These are phyloP conservation scores for Malacoctenus gilli DNA, from an alignment of 2,797 vertebrate genomes.

Conservation along the genomic window DNA sequence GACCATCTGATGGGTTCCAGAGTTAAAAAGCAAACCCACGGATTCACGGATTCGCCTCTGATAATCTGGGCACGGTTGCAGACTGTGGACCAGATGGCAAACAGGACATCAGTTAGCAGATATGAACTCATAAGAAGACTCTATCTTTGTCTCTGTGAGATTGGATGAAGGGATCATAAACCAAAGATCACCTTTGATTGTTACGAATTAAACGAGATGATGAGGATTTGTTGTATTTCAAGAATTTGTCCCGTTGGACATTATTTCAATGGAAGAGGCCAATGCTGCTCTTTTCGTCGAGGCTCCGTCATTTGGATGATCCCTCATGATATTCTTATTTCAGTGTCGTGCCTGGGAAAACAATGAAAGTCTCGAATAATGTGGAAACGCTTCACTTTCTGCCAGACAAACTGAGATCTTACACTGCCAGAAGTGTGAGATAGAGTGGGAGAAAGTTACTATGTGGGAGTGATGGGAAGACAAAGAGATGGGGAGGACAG, in stretches of 20 bases:
- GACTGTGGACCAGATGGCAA: constrained; percentile 35
- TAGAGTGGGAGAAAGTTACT: constrained; percentile 34
- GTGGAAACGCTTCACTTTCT: constrained; percentile 34
- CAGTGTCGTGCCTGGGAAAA: constrained; percentile 4
- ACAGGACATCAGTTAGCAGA: constrained; percentile 35
- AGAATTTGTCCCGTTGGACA: too few species aligned
- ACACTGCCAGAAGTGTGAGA: constrained; percentile 44
- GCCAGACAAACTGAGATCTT: constrained; percentile 54
- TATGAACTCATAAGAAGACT: constrained; percentile 35
- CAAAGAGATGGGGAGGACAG: constrained; percentile 23
- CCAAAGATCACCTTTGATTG: too few species aligned
- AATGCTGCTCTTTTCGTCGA: too few species aligned
- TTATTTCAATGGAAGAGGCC: too few species aligned
- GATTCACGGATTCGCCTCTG: constrained; percentile 19
- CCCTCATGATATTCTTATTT: too few species aligned
- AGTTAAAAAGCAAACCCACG: constrained; percentile 17
- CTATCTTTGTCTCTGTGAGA: constrained; percentile 2
- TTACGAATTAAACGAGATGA: too few species aligned
- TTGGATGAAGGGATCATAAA: constrained; percentile 5
- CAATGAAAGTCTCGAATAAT: constrained; percentile 32
- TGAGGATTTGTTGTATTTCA: too few species aligned
- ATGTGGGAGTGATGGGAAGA: constrained; percentile 38
- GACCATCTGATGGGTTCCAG: constrained; percentile 2
- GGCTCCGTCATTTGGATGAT: too few species aligned
- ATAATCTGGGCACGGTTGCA: constrained; percentile 5